Evolutionary conservation across 2,888 invertebrate genomes (phyloP).

Genomic region (Hermodice carunculata): DNA sequence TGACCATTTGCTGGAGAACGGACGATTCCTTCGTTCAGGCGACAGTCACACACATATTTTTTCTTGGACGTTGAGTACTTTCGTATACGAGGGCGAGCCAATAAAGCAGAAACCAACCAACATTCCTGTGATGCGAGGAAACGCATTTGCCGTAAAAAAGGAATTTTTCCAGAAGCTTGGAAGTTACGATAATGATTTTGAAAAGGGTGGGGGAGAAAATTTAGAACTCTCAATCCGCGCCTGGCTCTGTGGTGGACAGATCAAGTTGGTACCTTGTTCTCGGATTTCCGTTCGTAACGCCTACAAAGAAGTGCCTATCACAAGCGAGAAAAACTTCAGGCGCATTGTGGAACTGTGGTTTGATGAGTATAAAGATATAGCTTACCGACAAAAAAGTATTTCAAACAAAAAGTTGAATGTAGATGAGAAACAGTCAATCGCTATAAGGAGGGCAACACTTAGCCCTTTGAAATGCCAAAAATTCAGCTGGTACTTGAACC

Average conservation of each 20-base stretch:
- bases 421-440: too few species aligned
- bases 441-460: too few species aligned
- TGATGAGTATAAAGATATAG: conserved; percentile 13
- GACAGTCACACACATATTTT: conserved; percentile 29
- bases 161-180: conserved; percentile 29
- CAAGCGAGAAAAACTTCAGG: conserved; percentile 21
- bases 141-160: conserved; percentile 41
- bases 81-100: conserved; percentile 27
- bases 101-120: not conserved
- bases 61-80: conserved; percentile 36
- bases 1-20: conserved; percentile 37
- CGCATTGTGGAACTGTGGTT: conserved; percentile 38
- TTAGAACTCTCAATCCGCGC: conserved; percentile 42
- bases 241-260: conserved; percentile 43
- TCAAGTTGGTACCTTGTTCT: conserved; percentile 40
- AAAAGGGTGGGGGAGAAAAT: conserved; percentile 29
- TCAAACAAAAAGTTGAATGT: too few species aligned
- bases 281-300: conserved; percentile 39
- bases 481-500: too few species aligned
- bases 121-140: conserved; percentile 41
- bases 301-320: conserved; percentile 29
- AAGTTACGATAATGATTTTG: conserved; percentile 36
- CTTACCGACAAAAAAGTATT: conserved; percentile 29
- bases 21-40: conserved; percentile 32
- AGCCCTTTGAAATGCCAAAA: too few species aligned